Base-by-base conservation (phyloP, 2,797 vertebrate genomes). In the Hybognathus amarus region DNA sequence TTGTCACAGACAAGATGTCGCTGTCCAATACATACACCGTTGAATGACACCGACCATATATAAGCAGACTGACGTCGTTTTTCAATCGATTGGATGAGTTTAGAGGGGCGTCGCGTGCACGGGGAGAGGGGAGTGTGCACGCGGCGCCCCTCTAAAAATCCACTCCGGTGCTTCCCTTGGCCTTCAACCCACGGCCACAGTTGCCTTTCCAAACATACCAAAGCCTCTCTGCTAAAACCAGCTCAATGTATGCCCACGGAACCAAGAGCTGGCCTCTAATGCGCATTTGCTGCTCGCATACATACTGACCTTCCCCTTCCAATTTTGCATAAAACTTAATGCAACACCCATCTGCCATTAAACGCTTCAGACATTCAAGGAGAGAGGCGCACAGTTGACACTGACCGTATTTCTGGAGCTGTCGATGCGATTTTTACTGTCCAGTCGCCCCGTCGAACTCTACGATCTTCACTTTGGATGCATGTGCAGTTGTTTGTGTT, bases 401-500 rank as follows among this genome's bases (percentile, higher is more conserved):
- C 95, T 95, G 94, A 96, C 95, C 95, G 93, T 94, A 87, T 93
- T 90, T 91, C 90, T 92, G 86, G 88, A 92, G 93, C 91, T 90
- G 91, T 90, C 91, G 91, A 88, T 88, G 88, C 90, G 54, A 40
- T 66, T 17, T 17, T 87, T 47, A 89, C 36, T 80, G 63, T 90
- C 91, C 90, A 90, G 88, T 89, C 92, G 89, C 87, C 66, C 86
- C 71, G 59, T 83, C n/a, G 20, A 75, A 70, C 77, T 88, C 86
- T 86, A 88, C 67, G 87, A 93, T 90, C 92, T 92, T 93, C 92
- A 91, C 91, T 93, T 89, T 91, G 89, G 89, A 80, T 56, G 85
- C 82, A 92, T 92, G 88, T 90, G 91, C 91, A 89, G 92, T 90
- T 91, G 92, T 93, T 93, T 40, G 80, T 68, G 71, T 76, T 33